Base-by-base conservation (phyloP, 2,113 vertebrate genomes). In the Mungos mungo region DNA sequence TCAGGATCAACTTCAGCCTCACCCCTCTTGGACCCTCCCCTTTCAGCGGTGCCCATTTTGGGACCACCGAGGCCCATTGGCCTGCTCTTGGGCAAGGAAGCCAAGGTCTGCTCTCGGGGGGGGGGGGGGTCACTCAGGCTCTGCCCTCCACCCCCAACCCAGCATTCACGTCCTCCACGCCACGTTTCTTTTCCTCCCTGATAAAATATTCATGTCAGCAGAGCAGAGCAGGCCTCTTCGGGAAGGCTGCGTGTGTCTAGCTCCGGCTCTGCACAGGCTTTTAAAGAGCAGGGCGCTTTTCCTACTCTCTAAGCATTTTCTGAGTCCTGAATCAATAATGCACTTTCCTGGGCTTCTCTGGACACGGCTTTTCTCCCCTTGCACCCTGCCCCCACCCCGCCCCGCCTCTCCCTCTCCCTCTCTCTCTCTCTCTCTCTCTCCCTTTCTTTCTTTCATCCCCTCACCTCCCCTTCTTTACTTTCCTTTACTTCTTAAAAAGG, bases 131-230 rank as follows among this genome's bases (percentile, higher is more conserved):
- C 27, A 0, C 50, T 25, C 1, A 2, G n/a, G 14, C 60, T 68
- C 79, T 35, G 92, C 92, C 98, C 97, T 82, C 83, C 89, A 3
- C 98, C 98, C 89, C 77, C 38, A 45, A 27, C 54, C 80, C 2
- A 1, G 71, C 9, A 3, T 41, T 97, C 97, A 98, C 93, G 96
- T 91, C 96, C 97, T 97, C 97, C 96, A 47, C 63, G 97, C 97
- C 96, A 95, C 96, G 76, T 87, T 63, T 95, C 91, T 96, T 12
- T 50, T 14, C 90, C 93, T 96, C 68, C 76, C 29, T 98, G 98
- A 99, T 99, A 98, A 99, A 99, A 99, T 99, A 99, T 99, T 99
- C 99, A 99, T 99, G 99, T 97, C 79, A 11, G 98, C 94, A 96
- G 98, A 11, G 98, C 94, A 96, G 98, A 99, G 99, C 98, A 92